These are phyloP conservation scores for Plecturocebus donacophilus DNA, from an alignment of 2,113 vertebrate genomes.

Conservation along the genomic window DNA sequence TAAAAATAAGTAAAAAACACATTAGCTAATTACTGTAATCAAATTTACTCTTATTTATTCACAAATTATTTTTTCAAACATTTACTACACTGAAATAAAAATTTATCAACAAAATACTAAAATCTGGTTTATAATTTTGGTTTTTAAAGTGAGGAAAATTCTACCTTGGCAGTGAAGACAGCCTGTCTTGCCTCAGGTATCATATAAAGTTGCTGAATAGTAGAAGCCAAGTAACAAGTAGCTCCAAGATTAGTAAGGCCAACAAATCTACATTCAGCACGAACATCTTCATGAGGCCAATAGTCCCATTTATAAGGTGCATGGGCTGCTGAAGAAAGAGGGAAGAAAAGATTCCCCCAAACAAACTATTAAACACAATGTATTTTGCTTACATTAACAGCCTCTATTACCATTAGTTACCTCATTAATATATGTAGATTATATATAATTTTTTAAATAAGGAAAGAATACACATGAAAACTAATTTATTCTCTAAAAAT, in stretches of 20 bases:
- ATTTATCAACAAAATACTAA: neutral
- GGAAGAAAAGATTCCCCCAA: constrained; percentile 24
- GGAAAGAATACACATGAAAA: neutral
- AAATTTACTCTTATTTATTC: neutral
- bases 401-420: neutral
- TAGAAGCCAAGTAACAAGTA: constrained; percentile 98
- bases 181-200: constrained; percentile 98
- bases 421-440: neutral
- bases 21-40: neutral
- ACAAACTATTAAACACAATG: constrained; percentile 41
- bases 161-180: constrained; percentile 97
- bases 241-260: constrained; percentile 98
- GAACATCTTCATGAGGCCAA: constrained; percentile 98
- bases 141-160: constrained; percentile 4
- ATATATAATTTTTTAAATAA: neutral
- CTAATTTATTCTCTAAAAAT: constrained; percentile 3
- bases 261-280: constrained; percentile 97
- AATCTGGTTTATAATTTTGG: neutral
- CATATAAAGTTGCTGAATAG: constrained; percentile 99
- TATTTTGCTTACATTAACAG: constrained; percentile 33
- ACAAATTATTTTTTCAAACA: constrained; percentile 4
- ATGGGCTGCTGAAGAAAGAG: constrained; percentile 90
- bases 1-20: constrained; percentile 39
- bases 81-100: neutral
- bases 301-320: constrained; percentile 99